Base-by-base conservation (phyloP, 2,797 vertebrate species). In the Antennarius maculatus region DNA sequence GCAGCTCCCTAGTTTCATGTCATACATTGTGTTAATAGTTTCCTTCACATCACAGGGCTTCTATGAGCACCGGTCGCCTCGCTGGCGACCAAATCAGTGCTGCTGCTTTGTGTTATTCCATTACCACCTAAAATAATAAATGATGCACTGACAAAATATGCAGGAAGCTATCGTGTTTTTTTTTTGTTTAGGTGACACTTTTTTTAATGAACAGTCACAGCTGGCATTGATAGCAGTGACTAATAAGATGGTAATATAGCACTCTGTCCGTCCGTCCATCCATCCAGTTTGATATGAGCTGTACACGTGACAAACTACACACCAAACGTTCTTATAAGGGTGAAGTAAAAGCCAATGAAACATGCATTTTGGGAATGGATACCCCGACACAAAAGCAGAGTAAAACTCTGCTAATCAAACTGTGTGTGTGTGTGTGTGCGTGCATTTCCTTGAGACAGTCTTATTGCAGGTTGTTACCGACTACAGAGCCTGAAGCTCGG, bases 401-500 rank as follows among this genome's bases (percentile, higher is more conserved):
- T 57, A 55, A 63, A 67, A 66, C 48, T 63, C 60, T 68, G 61
- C 69, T 71, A 82, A 77, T 86, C 41, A 76, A 81, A 73, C 2
- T 8, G 31, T 34, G 31, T 34, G 31, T 4, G 31, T 34, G 31
- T 34, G 31, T 76, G 66, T 86, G 60, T 57, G 53, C 71, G 70
- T 79, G 66, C 41, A 31, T 37, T 49, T 76, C 64, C 82, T 79
- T 12, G 16, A 82, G 76, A 85, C 77, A 34, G 37, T 73, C 48
- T 73, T 56, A 70, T 71, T 80, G 66, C 81, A 82, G 84, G 66
- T 85, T 84, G 23, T 84, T 82, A 73, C 70, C 74, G 73, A 66
- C 67, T 52, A 37, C 59, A 7, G 7, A 72, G 55, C 78, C 81
- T 58, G 27, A 52, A 82, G 72, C 68, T 66, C 23, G 17, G 31